These are phyloP conservation scores for Anabacerthia variegaticeps DNA, from an alignment of 2,797 vertebrate genomes.

Conservation along the genomic window DNA sequence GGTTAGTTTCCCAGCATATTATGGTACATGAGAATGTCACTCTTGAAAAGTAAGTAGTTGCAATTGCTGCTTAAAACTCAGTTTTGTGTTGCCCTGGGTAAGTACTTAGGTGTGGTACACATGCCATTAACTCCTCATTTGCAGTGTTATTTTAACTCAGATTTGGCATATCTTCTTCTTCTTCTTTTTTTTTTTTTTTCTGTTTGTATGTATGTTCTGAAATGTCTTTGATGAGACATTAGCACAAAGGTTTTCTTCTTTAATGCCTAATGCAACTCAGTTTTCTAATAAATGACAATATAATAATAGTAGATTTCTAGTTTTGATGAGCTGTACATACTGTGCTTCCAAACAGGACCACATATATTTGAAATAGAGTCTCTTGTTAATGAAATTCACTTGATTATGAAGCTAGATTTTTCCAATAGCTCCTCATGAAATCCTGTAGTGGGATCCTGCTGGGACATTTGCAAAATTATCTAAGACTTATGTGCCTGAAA, in stretches of 20 bases:
- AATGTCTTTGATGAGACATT: not conserved
- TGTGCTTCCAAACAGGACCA: not conserved
- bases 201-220: not conserved
- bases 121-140: not conserved
- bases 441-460: not conserved
- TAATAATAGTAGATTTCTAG: not conserved
- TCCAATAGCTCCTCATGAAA: not conserved
- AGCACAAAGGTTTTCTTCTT: not conserved
- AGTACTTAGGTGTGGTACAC: accelerated
- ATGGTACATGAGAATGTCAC: not conserved
- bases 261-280: not conserved
- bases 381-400: not conserved
- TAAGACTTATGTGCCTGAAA: not conserved
- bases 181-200: accelerated
- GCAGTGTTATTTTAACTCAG: not conserved
- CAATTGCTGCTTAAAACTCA: not conserved
- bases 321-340: not conserved
- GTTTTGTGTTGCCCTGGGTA: not conserved
- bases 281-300: not conserved
- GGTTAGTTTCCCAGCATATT: accelerated
- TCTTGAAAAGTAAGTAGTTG: not conserved
- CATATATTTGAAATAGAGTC: not conserved
- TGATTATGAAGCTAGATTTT: not conserved
- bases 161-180: not conserved
- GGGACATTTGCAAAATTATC: not conserved